Evolutionary conservation across 2,888 invertebrate species (phyloP), one percentile per base, ranked within the genome.

Genomic region (Trachelus troglodyta): DNA sequence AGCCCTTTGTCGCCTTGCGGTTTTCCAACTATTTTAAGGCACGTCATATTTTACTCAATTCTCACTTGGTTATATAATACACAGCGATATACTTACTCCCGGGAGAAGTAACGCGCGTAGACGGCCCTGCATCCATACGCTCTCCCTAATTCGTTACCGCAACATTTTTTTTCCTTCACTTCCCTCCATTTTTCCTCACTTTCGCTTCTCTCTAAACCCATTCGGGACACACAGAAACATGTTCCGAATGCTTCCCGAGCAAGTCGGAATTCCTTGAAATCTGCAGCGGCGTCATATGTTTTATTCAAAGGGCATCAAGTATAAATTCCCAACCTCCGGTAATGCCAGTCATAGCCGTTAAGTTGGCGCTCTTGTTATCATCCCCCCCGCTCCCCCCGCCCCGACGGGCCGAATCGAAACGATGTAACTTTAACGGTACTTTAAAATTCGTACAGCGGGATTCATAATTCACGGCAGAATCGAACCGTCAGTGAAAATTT

Each of bases 391-490:
- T 9, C 34, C 34, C 4, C 34, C 31, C 31, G 31, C 31, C 31
- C 33, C 31, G 1, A 31, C 0, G 31, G 31, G 31, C 9, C 15
- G 56, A 56, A 9, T 56, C 56, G 56, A 56, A 56, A 56, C 82
- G 83, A 84, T 84, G 82, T 86, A 86, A 86, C 83, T 87, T 87
- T 87, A 83, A 83, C 83, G 85, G 82, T 74, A 81, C 83, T 82
- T 82, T 81, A 83, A 85, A 84, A 81, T 81, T 56, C 56, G 23
- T 6, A 56, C 56, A 56, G 56, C 0, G 56, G 9, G 2, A 56
- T 6, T 15, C 56, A 56, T 56, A 56, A 56, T 23, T 56, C 9
- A 56, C 23, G 9, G 56, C 9, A 23, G 23, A 56, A 56, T 56
- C 56, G 56, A 56, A 56, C 23, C 9, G 56, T 23, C 23, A 9